Conservation (phyloP, 2,113 vertebrate genomes). For the Emydura subglobosa region DNA sequence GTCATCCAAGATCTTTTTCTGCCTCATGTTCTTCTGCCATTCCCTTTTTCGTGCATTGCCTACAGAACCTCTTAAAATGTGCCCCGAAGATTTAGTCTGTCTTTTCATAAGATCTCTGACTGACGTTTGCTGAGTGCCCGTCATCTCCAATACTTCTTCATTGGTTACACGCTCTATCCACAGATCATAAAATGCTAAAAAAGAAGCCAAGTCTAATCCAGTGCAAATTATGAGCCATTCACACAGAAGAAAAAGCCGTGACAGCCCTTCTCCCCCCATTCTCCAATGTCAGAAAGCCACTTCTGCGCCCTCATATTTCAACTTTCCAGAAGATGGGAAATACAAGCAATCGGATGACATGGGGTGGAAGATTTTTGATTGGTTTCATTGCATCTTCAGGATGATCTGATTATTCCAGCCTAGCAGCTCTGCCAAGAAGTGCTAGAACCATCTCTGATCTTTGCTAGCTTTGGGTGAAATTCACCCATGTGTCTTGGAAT, state of each 20-base stretch:
- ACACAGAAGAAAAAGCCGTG: not conserved
- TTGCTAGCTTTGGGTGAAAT: not conserved
- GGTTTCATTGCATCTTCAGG: not conserved
- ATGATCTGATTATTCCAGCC: not conserved
- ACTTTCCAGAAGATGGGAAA: not conserved
- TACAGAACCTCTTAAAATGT: not conserved
- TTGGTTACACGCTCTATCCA: not conserved
- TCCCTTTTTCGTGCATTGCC: not conserved
- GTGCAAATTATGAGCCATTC: not conserved
- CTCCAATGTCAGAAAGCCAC: not conserved
- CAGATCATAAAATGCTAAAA: not conserved
- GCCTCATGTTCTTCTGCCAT: not conserved
- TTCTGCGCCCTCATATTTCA: not conserved
- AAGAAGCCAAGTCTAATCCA: not conserved
- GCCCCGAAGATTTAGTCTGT: not conserved
- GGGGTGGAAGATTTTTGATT: not conserved
- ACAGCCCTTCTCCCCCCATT: not conserved
- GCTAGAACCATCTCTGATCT: not conserved
- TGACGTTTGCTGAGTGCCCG: not conserved
- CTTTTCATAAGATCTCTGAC: not conserved
- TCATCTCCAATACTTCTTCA: not conserved
- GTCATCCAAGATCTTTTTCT: not conserved
- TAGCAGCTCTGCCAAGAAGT: not conserved
- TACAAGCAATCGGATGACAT: not conserved
- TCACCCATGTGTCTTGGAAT: not conserved